phyloP scores from a whole-genome alignment of 64 coral and sea anemone genomes.

The Montipora efflorescens region DNA sequence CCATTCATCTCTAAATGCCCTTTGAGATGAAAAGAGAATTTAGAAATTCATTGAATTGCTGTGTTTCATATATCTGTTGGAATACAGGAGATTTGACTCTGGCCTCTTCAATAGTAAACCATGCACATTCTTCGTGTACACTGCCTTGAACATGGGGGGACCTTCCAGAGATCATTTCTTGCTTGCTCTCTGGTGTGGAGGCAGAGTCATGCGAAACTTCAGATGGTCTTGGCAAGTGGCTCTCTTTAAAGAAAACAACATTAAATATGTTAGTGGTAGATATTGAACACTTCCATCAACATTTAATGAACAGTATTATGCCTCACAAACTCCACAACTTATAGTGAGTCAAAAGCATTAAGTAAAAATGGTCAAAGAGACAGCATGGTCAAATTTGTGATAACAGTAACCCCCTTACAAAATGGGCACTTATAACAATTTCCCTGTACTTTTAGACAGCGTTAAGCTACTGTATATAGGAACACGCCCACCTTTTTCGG shows the following conservation, averaged over 20 bases:
- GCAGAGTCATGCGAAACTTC: background rate
- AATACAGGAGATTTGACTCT: conserved; percentile 81
- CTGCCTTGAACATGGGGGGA: conserved; percentile 84
- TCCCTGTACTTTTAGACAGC: too few species aligned
- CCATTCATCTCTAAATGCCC: too few species aligned
- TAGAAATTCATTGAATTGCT: conserved; percentile 76
- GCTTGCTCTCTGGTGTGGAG: background rate
- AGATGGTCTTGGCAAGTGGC: background rate
- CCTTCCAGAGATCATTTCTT: conserved; percentile 11
- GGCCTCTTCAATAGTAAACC: conserved; percentile 89
- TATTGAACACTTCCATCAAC: too few species aligned
- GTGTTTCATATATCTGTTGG: conserved; percentile 70
- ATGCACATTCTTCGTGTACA: conserved; percentile 92
- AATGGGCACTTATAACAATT: too few species aligned
- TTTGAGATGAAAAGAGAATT: background rate
- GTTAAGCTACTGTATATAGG: too few species aligned
- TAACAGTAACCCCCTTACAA: too few species aligned
- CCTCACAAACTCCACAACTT: too few species aligned
- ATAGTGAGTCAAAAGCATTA: too few species aligned
- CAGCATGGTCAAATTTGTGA: too few species aligned
- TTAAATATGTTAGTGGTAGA: background rate
- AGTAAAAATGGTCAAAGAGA: too few species aligned
- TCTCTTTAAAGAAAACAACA: background rate
- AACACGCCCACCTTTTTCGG: too few species aligned
- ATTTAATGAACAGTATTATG: too few species aligned